phyloP scores from a whole-genome alignment of 2,113 vertebrate species.

The Proteles cristata region DNA sequence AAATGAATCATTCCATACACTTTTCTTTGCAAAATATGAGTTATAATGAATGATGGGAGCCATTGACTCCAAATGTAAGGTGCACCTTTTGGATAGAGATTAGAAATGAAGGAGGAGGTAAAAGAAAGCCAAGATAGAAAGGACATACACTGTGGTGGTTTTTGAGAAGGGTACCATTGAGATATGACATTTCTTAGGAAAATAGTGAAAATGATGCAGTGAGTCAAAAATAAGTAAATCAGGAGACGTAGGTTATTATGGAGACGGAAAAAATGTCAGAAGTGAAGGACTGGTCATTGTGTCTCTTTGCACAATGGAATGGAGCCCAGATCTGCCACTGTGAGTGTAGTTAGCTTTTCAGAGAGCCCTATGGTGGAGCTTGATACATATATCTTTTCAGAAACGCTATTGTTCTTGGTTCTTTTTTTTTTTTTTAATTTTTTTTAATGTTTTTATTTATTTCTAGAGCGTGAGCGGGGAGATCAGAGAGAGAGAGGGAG shows the following conservation, averaged over 20 bases:
- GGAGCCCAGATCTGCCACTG: neutral
- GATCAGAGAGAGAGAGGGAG: too few species aligned
- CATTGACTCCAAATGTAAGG: neutral
- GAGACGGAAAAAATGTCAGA: neutral
- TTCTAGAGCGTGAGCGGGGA: too few species aligned
- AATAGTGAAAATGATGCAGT: constrained; percentile 9
- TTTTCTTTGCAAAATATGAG: constrained; percentile 19
- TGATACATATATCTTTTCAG: constrained; percentile 10
- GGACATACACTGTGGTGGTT: neutral
- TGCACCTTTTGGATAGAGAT: neutral
- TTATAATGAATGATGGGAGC: neutral
- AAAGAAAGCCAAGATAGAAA: neutral
- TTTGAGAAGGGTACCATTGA: neutral
- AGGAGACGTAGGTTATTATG: constrained; percentile 4
- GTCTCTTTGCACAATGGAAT: neutral
- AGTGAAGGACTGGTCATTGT: neutral
- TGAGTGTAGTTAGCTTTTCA: neutral
- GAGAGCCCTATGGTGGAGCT: neutral
- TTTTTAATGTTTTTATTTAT: too few species aligned
- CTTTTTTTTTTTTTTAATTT: neutral
- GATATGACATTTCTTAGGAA: neutral
- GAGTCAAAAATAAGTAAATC: neutral
- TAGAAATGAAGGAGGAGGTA: neutral
- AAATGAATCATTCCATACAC: neutral
- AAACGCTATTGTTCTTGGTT: constrained; percentile 32